Evolutionary conservation across 2,113 vertebrate species (phyloP).

Genomic region (Zingel zingel): DNA sequence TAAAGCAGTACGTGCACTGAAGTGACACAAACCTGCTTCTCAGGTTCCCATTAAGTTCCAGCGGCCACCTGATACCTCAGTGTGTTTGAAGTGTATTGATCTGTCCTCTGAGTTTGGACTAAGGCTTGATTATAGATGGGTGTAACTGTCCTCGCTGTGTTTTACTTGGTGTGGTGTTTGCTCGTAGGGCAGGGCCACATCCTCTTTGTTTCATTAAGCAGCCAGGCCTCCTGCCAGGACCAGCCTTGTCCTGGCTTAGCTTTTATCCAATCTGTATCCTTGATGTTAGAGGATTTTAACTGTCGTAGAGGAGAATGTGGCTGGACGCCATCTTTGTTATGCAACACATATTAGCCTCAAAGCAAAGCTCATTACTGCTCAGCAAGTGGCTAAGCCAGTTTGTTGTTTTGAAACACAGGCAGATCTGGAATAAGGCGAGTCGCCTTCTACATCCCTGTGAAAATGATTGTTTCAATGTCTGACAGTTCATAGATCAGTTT

Average conservation of each 20-base stretch:
- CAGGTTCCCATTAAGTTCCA: slow-evolving; percentile 30
- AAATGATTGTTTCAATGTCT: background rate
- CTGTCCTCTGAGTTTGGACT: background rate
- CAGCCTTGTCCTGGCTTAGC: slow-evolving; percentile 30
- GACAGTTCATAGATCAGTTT: slow-evolving; percentile 12
- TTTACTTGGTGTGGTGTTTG: slow-evolving; percentile 11
- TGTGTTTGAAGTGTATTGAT: background rate
- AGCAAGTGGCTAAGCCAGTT: slow-evolving; percentile 1
- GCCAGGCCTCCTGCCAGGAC: slow-evolving; percentile 23
- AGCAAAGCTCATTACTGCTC: slow-evolving; percentile 72
- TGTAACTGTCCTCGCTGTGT: background rate
- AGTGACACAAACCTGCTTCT: slow-evolving; percentile 36
- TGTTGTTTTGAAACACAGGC: slow-evolving; percentile 20
- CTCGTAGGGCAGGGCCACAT: background rate
- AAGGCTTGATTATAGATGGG: background rate
- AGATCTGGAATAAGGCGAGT: slow-evolving; percentile 33
- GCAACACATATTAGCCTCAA: slow-evolving; percentile 59
- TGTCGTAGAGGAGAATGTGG: background rate
- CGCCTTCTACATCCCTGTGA: fast-evolving
- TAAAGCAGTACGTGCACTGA: background rate
- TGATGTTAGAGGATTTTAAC: slow-evolving; percentile 48
- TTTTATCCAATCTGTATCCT: slow-evolving; percentile 36
- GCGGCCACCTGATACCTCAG: slow-evolving; percentile 23
- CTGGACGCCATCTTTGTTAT: slow-evolving; percentile 50
- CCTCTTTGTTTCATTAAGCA: slow-evolving; percentile 19